Conservation (phyloP, 2,113 vertebrate species). For the Desmodus rotundus region DNA sequence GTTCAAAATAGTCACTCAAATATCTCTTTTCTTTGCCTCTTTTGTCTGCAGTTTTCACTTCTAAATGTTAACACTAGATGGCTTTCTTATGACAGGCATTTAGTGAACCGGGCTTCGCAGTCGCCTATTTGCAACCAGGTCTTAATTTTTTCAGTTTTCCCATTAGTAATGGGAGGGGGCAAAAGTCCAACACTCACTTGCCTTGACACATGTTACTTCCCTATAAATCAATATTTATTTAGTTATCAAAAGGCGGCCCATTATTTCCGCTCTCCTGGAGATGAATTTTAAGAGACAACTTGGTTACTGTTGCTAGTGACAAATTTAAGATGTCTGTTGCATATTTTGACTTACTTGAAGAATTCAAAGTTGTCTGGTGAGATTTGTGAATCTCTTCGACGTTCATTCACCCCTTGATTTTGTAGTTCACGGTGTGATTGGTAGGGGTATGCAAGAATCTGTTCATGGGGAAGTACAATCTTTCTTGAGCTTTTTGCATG, state of each 20-base stretch:
- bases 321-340: not conserved
- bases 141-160: slow-evolving; percentile 41
- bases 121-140: slow-evolving; percentile 46
- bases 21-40: slow-evolving; percentile 71
- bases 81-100: slow-evolving; percentile 83
- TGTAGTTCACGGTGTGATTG: not conserved
- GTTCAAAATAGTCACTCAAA: slow-evolving; percentile 71
- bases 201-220: not conserved
- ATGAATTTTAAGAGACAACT: not conserved
- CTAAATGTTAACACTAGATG: slow-evolving; percentile 84
- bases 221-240: not conserved
- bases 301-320: not conserved
- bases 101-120: slow-evolving; percentile 7
- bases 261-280: not conserved
- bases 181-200: not conserved
- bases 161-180: slow-evolving; percentile 1
- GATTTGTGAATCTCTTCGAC: not conserved
- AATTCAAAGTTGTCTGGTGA: not conserved
- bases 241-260: not conserved
- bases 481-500: not conserved
- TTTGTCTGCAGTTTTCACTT: slow-evolving; percentile 81
- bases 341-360: not conserved
- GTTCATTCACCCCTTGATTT: not conserved
- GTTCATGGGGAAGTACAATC: not conserved
- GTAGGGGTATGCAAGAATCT: not conserved